Evolutionary conservation across 2,113 vertebrate species (phyloP), one percentile per base, ranked within the genome.

Genomic region (Gobius niger): DNA sequence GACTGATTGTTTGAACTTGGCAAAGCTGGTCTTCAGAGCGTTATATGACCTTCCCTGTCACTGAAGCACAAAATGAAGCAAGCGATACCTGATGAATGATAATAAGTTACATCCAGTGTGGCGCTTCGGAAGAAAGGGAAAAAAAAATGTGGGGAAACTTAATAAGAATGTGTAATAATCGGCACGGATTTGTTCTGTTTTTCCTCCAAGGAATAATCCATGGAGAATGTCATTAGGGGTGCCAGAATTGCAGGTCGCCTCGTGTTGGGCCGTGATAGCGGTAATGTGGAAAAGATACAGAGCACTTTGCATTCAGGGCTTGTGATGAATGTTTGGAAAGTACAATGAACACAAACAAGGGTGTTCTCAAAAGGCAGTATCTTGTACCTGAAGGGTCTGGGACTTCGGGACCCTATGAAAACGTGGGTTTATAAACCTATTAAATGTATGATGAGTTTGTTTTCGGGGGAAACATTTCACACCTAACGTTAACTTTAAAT

Each of bases 1-100:
- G 69, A 6, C 40, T 0, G 9, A 80, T 77, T 83, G 77, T 88
- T 87, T 86, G 82, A 88, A 83, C 71, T 75, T 67, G 73, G 24
- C 76, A 19, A 41, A 68, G 77, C 69, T 73, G 72, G 74, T 72
- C 78, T 77, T 66, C 53, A 0, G n/a, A 72, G 82, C 81, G 19
- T 61, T 46, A 68, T 86, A 68, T 86, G 84, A 87, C 84, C 87
- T 90, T 87, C 73, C 60, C 75, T 71, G 81, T 84, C 84, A 84
- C 63, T 63, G 67, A 34, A 19, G 44, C 16, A 44, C 52, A 75
- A 70, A 81, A 56, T 67, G 70, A 85, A 88, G 83, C 73, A 78
- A 82, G 79, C 84, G 44, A 46, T 54, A 71, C 76, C 81, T 65
- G 74, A 69, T 80, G 85, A 85, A 90, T 85, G 78, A 85, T 73